Percentiles rank a stretch among this genome's conserved stretches.
Conservation (phyloP, 2,113 vertebrate species). For the Corythornis cristatus region DNA sequence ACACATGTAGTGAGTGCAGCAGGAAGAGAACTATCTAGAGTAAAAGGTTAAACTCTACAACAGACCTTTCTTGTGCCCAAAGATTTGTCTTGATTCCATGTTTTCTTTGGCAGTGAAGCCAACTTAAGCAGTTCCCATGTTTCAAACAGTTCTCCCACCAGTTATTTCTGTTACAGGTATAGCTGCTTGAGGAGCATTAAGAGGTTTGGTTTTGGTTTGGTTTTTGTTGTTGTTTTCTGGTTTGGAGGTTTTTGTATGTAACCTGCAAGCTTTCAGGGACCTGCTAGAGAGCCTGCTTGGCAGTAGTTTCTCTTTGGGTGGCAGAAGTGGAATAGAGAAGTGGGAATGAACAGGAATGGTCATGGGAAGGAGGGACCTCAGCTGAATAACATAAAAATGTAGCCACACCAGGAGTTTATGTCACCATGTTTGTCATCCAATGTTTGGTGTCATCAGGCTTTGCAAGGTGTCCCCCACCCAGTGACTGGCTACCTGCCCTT, state of each 20-base stretch:
- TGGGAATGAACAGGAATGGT: neutral
- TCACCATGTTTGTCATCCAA: neutral
- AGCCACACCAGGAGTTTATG: neutral
- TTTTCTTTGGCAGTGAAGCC: neutral
- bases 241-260: neutral
- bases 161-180: neutral
- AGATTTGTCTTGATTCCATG: neutral
- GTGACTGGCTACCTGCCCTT: neutral
- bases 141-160: neutral
- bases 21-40: neutral
- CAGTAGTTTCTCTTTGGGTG: neutral
- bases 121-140: neutral
- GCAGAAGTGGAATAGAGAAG: neutral
- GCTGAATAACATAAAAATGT: neutral
- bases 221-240: accelerated
- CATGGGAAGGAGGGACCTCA: neutral
- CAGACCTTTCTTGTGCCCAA: neutral
- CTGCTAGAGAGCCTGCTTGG: neutral
- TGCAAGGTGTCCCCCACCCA: neutral
- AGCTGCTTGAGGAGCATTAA: neutral
- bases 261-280: neutral
- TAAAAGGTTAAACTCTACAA: neutral
- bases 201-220: neutral
- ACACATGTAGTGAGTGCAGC: neutral
- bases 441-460: neutral